phyloP scores from a whole-genome alignment of 2,797 vertebrate species.

The Coregonus suidteri region DNA sequence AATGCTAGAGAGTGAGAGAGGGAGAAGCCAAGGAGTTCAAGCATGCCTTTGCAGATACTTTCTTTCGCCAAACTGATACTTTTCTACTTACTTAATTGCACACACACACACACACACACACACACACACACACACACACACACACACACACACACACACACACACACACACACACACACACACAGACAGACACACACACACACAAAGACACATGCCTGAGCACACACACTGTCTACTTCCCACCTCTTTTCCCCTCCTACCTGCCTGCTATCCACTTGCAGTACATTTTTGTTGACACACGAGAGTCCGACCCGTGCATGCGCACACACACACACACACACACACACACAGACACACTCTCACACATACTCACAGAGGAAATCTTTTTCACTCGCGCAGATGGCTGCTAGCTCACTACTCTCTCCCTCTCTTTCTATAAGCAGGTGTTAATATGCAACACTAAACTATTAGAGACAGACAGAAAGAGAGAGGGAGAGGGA shows the following conservation, averaged over 20 bases:
- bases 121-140: too few relatives aligned
- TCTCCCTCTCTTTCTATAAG: slow-evolving; percentile 35
- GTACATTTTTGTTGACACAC: slow-evolving; percentile 53
- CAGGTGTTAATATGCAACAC: slow-evolving; percentile 78
- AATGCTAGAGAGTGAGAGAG: slow-evolving; percentile 3
- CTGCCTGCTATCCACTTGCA: slow-evolving; percentile 56
- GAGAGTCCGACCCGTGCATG: slow-evolving; percentile 33
- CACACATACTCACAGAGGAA: slow-evolving; percentile 34
- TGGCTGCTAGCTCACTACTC: slow-evolving; percentile 33
- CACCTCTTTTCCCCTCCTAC: slow-evolving; percentile 19
- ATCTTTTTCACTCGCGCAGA: slow-evolving; percentile 43
- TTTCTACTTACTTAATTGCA: slow-evolving; percentile 36
- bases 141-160: neutral
- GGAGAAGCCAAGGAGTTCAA: slow-evolving; percentile 29
- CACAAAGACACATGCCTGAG: slow-evolving; percentile 33
- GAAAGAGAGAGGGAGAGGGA: slow-evolving; percentile 41
- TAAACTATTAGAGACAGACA: slow-evolving; percentile 68
- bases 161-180: slow-evolving; percentile 20
- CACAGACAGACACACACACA: neutral
- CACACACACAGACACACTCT: slow-evolving; percentile 18
- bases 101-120: neutral
- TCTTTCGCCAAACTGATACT: slow-evolving; percentile 50
- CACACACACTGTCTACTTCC: slow-evolving; percentile 20
- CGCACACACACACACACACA: slow-evolving; percentile 41
- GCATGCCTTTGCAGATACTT: slow-evolving; percentile 47